Evolutionary conservation across 1,140 invertebrate species (phyloP), one percentile per base, ranked within the genome.

Genomic region (Hyphantria cunea): DNA sequence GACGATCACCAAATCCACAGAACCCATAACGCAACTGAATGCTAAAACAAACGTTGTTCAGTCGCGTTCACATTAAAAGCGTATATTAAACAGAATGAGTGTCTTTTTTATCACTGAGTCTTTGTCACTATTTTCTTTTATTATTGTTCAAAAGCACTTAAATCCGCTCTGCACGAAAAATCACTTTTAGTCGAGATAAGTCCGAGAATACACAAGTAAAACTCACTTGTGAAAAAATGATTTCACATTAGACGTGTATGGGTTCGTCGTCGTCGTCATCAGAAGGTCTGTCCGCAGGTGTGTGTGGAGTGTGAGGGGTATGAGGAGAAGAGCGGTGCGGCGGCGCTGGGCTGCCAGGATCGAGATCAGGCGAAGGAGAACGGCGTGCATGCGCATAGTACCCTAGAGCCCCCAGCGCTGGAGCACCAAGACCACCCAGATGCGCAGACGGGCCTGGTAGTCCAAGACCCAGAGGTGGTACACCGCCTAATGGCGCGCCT

Each of bases 291-390:
- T 89, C 84, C 9, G 32, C 82, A 84, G 50, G 83, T 73, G 58
- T 86, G 80, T 68, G 84, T 48, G 13, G 92, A 8, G 92, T 41
- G n/a, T 41, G 39, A 41, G 39, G 84, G 74, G 58, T 86, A 80
- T 68, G 84, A 50, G 13, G 92, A 9, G 92, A 91, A 1, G 92
- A 89, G 70, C 91, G 75, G 56, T 84, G 73, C 53, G 90, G 72
- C 64, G 93, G 92, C 61, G 93, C 93, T 2, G 94, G 93, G 61
- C 93, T 93, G 8, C 94, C 93, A 1, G 94, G 92, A 78, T 92
- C 92, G 52, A 93, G 73, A 58, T 92, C 92, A n/a, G 89, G 80
- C 32, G 85, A 91, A 31, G 89, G 90, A 9, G 89, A 93, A 63
- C 79, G 89, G 45, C 86, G 89, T 64, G 91, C 92, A 72, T 92